Evolutionary conservation across 2,888 invertebrate genomes (phyloP), one percentile per base, ranked within the genome.

Genomic region (Cheilosia vernalis): DNA sequence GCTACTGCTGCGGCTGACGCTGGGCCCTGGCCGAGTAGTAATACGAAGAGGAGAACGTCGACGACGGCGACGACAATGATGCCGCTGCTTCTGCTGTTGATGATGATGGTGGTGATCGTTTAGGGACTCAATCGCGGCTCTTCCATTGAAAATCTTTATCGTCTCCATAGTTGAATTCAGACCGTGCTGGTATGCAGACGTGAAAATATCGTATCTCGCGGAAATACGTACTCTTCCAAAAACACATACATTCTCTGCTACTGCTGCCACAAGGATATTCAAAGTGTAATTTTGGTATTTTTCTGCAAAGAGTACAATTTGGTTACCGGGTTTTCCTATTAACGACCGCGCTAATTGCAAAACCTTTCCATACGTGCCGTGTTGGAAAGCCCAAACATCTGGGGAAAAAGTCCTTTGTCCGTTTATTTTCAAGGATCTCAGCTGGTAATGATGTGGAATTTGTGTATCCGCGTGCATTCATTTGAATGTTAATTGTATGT

Each of bases 111-210:
- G 63, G 76, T 64, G 81, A 86, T 82, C 83, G 83, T 83, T 84
- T 86, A 83, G 87, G 85, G 88, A 87, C 87, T 86, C 81, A 87
- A 81, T 83, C 81, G 79, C 87, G 87, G 80, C 60, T 87, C 87
- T 87, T 87, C 63, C 79, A 87, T 79, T 84, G 61, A 80, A 86
- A 84, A 83, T 82, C 85, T 85, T 87, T 87, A 82, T 84, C 85
- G 85, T 81, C 72, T 85, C 85, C 81, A 85, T 91, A 92, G 92
- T 92, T 90, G 89, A 89, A 90, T 90, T 89, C 90, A 90, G 89
- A 90, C 89, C 90, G 91, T 90, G 90, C 89, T 90, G 89, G 90
- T 88, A 90, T 91, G 89, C 90, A 91, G 92, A 91, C 91, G 91
- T 90, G 88, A 88, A 89, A 51, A 88, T 86, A 89, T 88, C 88